These are phyloP conservation scores for Solenopsis invicta DNA, from an alignment of 1,140 invertebrate species.

Conservation along the genomic window DNA sequence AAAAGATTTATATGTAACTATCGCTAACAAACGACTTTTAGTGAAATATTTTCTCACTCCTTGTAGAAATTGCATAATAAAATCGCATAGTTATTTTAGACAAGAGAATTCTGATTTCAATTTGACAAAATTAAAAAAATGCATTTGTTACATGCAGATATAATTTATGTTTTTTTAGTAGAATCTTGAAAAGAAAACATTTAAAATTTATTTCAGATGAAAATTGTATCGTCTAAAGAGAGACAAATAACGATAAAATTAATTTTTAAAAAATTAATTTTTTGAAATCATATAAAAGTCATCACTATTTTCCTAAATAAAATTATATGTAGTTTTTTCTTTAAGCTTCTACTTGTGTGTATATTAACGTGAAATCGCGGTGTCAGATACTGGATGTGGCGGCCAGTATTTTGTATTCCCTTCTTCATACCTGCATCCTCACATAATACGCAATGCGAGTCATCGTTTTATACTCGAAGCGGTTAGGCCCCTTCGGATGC, in stretches of 20 bases:
- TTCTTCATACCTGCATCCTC: not conserved
- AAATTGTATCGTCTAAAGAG: too few species aligned
- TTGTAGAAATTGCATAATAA: not conserved
- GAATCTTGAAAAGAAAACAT: too few species aligned
- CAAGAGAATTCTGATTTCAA: not conserved
- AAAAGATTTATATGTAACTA: not conserved
- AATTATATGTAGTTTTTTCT: not conserved
- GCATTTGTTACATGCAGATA: not conserved
- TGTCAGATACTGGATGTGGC: constrained; percentile 39
- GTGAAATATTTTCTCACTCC: not conserved
- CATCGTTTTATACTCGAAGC: constrained; percentile 65
- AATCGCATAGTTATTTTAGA: not conserved
- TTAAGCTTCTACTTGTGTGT: constrained; percentile 8
- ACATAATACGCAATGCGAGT: constrained; percentile 63
- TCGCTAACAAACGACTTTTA: constrained; percentile 17
- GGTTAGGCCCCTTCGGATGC: constrained; percentile 47
- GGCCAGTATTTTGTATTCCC: not conserved
- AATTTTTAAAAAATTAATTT: too few species aligned
- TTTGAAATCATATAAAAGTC: too few species aligned
- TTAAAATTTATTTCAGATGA: too few species aligned
- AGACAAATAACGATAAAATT: too few species aligned
- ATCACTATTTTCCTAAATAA: too few species aligned
- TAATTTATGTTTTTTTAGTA: too few species aligned
- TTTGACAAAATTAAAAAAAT: constrained; percentile 28
- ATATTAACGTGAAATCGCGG: constrained; percentile 38